Base-by-base conservation (phyloP, 2,113 vertebrate species). In the Pterophyllum scalare region DNA sequence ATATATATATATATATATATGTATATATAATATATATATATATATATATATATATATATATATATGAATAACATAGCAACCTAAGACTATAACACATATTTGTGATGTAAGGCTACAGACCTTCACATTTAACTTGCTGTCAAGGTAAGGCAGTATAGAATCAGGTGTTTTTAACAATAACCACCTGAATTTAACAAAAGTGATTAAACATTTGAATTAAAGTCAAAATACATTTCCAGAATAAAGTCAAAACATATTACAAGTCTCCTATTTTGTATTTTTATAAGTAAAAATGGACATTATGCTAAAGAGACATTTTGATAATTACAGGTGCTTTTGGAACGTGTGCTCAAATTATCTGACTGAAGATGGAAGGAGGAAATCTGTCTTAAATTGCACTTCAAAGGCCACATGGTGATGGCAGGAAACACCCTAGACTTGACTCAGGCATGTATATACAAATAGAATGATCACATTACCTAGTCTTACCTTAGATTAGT, bases 401-500 rank as follows among this genome's bases (percentile, higher is more conserved):
- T 76, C 35, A 49, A 33, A 75, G 46, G 75, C 83, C 61, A 40
- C 56, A 83, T 4, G 62, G 80, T 84, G 59, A 84, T 35, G 43
- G 43, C 58, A 70, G 72, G 76, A 67, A 80, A 75, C 72, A 70
- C 46, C 74, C 54, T 22, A 3, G 22, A 4, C n/a, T 13, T 82
- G 90, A 89, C 75, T 79, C 40, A 79, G n/a, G 75, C 80, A 49
- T 17, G 2, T 28, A 67, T 67, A 67, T 49, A 49, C 43, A 76
- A 75, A 62, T 12, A 40, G 38, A 83, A 38, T 5, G 13, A 57
- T 59, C 64, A 60, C 33, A 87, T 84, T 61, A 77, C 61, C 9
- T 31, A 82, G 54, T 88, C 81, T 84, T 81, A 89, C 79, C 40
- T 80, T 1, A 86, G 61, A 79, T 77, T 28, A 70, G n/a, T 28